These are phyloP conservation scores for Chunga burmeisteri DNA, from an alignment of 2,113 vertebrate species.

Conservation along the genomic window DNA sequence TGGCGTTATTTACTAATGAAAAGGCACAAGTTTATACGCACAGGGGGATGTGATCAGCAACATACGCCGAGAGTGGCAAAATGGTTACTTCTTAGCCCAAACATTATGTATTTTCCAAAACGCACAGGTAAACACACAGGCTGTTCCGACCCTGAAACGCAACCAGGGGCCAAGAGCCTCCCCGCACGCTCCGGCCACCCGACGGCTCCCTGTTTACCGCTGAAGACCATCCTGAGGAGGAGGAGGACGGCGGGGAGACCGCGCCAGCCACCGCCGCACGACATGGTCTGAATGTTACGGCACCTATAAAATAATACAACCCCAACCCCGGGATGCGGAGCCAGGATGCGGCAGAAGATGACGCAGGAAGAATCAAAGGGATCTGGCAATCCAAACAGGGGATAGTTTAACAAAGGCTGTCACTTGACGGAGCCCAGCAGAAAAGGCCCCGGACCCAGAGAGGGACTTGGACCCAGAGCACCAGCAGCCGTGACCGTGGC, in stretches of 20 bases:
- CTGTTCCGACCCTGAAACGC: background rate
- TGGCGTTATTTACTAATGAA: background rate
- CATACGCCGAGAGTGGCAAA: fast-evolving
- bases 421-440: background rate
- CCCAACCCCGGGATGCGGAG: fast-evolving
- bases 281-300: background rate
- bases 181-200: background rate
- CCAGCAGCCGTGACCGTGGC: background rate
- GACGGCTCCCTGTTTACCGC: background rate
- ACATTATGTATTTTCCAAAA: background rate
- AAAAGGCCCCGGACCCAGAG: background rate
- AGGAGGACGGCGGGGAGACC: background rate
- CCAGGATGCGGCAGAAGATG: background rate
- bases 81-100: background rate
- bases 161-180: background rate
- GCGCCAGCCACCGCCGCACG: fast-evolving
- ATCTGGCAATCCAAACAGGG: background rate
- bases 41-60: background rate
- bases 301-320: slow-evolving; percentile 46
- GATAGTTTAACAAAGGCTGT: background rate
- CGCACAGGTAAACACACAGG: background rate
- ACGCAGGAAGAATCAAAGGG: slow-evolving; percentile 2
- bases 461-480: too few relatives aligned
- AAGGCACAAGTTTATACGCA: background rate
- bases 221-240: background rate